These are phyloP conservation scores for Pelodiscus sinensis DNA, from an alignment of 2,113 vertebrate genomes.

Conservation along the genomic window DNA sequence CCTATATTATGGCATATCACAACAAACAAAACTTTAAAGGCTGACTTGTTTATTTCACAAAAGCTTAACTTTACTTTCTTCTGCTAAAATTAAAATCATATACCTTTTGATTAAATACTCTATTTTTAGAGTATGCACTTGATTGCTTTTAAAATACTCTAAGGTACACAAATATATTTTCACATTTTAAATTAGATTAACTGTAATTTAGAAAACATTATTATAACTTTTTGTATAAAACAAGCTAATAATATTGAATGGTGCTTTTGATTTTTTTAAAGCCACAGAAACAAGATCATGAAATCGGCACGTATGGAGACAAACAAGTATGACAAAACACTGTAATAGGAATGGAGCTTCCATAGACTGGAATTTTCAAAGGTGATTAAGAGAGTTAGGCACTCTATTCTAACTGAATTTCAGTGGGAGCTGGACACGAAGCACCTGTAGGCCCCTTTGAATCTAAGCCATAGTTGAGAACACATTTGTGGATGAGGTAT, in stretches of 20 bases:
- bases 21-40: background rate
- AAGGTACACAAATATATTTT: background rate
- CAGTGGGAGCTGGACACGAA: rapidly evolving
- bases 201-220: no score
- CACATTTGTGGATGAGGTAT: background rate
- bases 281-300: background rate
- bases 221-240: background rate
- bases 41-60: background rate
- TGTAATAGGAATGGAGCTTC: constrained; percentile 33
- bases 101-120: background rate
- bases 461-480: background rate
- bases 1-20: background rate
- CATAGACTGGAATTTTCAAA: background rate
- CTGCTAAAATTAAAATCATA: background rate
- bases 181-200: background rate
- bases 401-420: background rate
- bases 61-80: background rate
- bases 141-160: background rate
- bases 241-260: background rate
- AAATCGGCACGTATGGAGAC: constrained; percentile 4
- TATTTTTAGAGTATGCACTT: background rate
- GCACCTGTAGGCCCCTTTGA: background rate
- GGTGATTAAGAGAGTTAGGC: background rate
- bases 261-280: background rate
- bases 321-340: constrained; percentile 70